These are phyloP conservation scores for Aphelinus certus DNA, from an alignment of 1,140 invertebrate species.

Conservation along the genomic window DNA sequence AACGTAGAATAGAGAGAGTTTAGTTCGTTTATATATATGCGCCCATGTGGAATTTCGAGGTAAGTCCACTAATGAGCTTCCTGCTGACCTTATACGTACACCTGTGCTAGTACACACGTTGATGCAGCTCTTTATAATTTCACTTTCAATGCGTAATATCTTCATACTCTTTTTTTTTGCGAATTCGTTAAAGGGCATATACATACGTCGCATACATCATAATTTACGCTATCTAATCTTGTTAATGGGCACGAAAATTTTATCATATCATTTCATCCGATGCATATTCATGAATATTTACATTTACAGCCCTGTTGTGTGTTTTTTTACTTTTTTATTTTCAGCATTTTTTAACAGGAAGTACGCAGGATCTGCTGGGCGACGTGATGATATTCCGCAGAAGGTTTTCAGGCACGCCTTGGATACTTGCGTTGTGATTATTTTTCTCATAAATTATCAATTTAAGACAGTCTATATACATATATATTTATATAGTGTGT, in stretches of 20 bases:
- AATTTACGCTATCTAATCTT: not conserved
- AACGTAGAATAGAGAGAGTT: not conserved
- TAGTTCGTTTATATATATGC: slow-evolving; percentile 6
- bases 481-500: slow-evolving; percentile 7
- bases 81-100: not conserved
- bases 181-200: too few relatives aligned
- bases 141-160: not conserved
- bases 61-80: slow-evolving; percentile 25
- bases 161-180: not conserved
- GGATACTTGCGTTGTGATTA: slow-evolving; percentile 2
- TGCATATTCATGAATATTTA: not conserved
- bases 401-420: not conserved
- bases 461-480: not conserved
- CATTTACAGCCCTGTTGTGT: slow-evolving; percentile 12
- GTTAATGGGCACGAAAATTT: not conserved
- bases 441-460: not conserved
- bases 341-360: slow-evolving; percentile 31
- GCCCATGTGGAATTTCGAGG: slow-evolving; percentile 9
- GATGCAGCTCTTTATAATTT: not conserved
- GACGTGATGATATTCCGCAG: too few relatives aligned
- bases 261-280: not conserved
- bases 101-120: not conserved
- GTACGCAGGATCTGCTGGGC: not conserved
- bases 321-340: slow-evolving; percentile 16
- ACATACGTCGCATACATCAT: too few relatives aligned